Evolutionary conservation across 2,113 vertebrate genomes (phyloP).

Genomic region (Pholis gunnellus): DNA sequence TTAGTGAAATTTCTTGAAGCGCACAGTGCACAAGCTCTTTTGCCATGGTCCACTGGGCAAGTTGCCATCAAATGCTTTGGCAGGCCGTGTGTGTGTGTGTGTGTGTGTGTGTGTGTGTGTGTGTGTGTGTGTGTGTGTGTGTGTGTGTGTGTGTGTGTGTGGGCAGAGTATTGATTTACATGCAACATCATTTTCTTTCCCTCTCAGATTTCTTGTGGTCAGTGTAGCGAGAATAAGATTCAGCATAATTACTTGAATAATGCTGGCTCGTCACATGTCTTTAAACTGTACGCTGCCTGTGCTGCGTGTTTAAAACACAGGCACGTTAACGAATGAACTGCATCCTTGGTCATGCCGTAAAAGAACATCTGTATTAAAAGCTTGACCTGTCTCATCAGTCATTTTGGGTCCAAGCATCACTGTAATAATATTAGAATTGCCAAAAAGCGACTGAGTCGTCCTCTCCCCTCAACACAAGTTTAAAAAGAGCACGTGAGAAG

Average conservation of each 20-base stretch:
- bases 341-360: background rate
- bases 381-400: constrained; percentile 9
- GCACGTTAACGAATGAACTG: background rate
- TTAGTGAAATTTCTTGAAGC: constrained; percentile 30
- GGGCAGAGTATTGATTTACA: constrained; percentile 60
- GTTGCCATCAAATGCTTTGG: constrained; percentile 66
- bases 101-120: constrained; percentile 43
- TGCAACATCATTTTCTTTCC: constrained; percentile 55
- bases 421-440: constrained; percentile 39
- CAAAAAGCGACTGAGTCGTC: constrained; percentile 28
- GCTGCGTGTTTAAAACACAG: constrained; percentile 25
- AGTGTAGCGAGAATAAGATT: constrained; percentile 42
- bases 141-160: constrained; percentile 38
- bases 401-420: constrained; percentile 30
- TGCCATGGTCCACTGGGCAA: constrained; percentile 41
- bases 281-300: background rate
- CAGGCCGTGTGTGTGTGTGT: constrained; percentile 35
- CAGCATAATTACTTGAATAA: constrained; percentile 50
- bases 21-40: constrained; percentile 9
- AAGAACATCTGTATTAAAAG: constrained; percentile 15
- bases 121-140: constrained; percentile 31
- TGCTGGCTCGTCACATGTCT: constrained; percentile 27
- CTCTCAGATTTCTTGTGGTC: constrained; percentile 38
- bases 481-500: background rate
- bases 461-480: constrained; percentile 12